Conservation (phyloP, 1,140 invertebrate genomes). For the Leptonema lineaticorne region DNA sequence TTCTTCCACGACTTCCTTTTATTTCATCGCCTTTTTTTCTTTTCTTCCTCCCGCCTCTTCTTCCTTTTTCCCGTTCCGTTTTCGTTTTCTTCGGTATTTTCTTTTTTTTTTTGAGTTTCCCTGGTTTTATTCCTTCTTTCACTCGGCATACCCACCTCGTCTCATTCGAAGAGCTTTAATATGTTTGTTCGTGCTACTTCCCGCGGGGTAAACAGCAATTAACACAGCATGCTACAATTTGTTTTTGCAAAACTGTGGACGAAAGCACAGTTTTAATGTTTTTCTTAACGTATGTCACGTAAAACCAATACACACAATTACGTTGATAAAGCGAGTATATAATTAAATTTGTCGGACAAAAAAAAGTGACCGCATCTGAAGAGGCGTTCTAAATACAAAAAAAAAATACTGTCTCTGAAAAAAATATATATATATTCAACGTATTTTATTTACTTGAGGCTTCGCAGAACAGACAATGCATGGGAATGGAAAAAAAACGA, state of each 20-base stretch:
- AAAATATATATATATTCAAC: too few relatives aligned
- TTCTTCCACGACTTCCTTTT: neutral
- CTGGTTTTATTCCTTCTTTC: too few relatives aligned
- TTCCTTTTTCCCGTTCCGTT: too few relatives aligned
- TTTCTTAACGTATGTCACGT: too few relatives aligned
- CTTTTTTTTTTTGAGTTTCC: too few relatives aligned
- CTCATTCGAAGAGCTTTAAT: neutral
- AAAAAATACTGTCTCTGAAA: too few relatives aligned
- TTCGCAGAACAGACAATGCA: too few relatives aligned
- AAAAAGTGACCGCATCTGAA: too few relatives aligned
- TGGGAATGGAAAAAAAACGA: neutral
- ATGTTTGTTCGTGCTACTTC: constrained; percentile 7
- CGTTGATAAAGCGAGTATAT: neutral
- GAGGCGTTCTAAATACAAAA: too few relatives aligned
- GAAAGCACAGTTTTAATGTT: neutral
- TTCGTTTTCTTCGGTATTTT: too few relatives aligned
- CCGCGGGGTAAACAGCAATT: constrained; percentile 11
- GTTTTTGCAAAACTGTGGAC: neutral
- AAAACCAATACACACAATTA: neutral
- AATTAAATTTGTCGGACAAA: neutral
- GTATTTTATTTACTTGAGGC: too few relatives aligned
- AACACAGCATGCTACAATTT: constrained; percentile 6
- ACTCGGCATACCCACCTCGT: too few relatives aligned
- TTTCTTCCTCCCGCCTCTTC: constrained; percentile 7
- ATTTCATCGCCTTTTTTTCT: neutral